phyloP scores from a whole-genome alignment of 2,888 invertebrate species.

The Linyphia triangularis region DNA sequence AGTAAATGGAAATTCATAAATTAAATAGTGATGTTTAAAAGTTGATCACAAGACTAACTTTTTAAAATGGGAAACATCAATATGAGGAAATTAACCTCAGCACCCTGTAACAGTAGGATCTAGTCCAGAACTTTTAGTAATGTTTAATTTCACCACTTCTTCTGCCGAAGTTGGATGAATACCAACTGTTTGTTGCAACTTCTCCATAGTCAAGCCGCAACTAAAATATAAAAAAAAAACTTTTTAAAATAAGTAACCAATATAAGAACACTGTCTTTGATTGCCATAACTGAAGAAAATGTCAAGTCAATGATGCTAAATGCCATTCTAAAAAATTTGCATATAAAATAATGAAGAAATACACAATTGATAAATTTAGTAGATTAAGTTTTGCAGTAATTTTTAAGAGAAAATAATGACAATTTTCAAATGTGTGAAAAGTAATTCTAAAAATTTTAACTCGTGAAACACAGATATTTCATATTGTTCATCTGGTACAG shows the following conservation, averaged over 20 bases:
- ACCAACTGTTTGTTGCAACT: slow-evolving; percentile 83
- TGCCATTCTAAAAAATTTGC: neutral
- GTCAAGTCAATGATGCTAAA: neutral
- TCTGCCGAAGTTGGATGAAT: slow-evolving; percentile 85
- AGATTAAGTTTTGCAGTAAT: too few relatives aligned
- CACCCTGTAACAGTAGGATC: slow-evolving; percentile 94
- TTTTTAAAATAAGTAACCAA: neutral
- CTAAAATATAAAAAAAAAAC: slow-evolving; percentile 30
- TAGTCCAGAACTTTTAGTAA: slow-evolving; percentile 93
- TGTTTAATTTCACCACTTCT: slow-evolving; percentile 88
- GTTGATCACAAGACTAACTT: neutral
- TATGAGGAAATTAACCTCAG: slow-evolving; percentile 88
- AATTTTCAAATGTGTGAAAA: too few relatives aligned
- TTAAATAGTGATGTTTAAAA: neutral
- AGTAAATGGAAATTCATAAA: too few relatives aligned
- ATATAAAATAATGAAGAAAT: too few relatives aligned
- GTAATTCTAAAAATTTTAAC: too few relatives aligned
- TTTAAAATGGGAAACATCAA: slow-evolving; percentile 18
- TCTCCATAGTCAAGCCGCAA: slow-evolving; percentile 82
- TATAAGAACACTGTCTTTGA: neutral
- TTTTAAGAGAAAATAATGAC: too few relatives aligned
- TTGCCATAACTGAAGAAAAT: neutral
- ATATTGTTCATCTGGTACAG: too few relatives aligned
- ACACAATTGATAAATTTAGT: too few relatives aligned
- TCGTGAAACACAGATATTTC: too few relatives aligned